These are phyloP conservation scores for Anneissia japonica DNA, from an alignment of 35 echinoderm and acorn worm genomes.

Conservation along the genomic window DNA sequence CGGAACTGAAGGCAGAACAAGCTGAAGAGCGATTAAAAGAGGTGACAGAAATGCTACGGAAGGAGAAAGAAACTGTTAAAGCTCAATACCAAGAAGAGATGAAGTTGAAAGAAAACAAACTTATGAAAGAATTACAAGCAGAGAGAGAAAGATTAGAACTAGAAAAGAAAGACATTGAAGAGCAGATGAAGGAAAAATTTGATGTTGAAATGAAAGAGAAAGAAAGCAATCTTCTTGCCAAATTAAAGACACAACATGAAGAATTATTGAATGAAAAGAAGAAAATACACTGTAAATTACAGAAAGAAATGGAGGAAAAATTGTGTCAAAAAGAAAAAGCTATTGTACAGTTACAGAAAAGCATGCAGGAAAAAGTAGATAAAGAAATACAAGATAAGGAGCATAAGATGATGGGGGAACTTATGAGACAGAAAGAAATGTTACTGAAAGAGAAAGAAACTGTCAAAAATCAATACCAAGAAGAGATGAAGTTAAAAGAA, in stretches of 20 bases:
- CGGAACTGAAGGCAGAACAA: slow-evolving; percentile 15
- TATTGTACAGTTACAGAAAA: slow-evolving; percentile 46
- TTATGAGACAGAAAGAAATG: slow-evolving; percentile 55
- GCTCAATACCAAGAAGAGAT: background rate
- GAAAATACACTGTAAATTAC: slow-evolving; percentile 34
- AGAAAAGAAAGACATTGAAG: background rate
- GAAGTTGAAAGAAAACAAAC: background rate
- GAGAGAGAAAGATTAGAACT: background rate
- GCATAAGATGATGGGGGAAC: slow-evolving; percentile 47
- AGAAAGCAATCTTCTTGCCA: background rate
- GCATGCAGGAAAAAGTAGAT: slow-evolving; percentile 44
- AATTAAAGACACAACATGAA: background rate
- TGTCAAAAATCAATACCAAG: slow-evolving; percentile 24
- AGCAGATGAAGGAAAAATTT: background rate
- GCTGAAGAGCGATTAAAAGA: slow-evolving; percentile 7
- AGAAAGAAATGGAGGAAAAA: slow-evolving; percentile 58
- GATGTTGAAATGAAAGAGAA: slow-evolving; percentile 15
- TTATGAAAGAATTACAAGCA: background rate
- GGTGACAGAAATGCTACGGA: background rate
- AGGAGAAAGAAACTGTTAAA: background rate
- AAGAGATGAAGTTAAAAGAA: slow-evolving; percentile 10
- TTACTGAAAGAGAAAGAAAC: slow-evolving; percentile 53
- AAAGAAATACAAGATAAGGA: slow-evolving; percentile 54
- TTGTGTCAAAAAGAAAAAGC: slow-evolving; percentile 34
- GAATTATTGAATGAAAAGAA: slow-evolving; percentile 16